Evolutionary conservation across 2,113 vertebrate species (phyloP), one percentile per base, ranked within the genome.

Genomic region (Oncorhynchus keta): DNA sequence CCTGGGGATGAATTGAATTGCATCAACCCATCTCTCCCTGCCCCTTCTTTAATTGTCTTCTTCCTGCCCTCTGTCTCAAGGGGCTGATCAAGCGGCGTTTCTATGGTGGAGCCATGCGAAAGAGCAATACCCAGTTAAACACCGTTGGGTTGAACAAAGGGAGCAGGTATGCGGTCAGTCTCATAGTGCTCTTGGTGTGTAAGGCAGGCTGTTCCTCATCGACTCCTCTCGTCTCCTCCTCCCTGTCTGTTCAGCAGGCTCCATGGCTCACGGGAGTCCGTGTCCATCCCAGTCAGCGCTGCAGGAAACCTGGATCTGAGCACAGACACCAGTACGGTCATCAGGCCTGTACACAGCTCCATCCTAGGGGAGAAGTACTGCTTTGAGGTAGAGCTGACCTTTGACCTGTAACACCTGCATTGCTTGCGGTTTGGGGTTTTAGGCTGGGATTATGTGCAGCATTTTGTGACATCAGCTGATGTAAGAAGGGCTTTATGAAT

Each of bases 291-390:
- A 0, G 84, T 93, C 20, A 87, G 83, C 1, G 77, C 82, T 0
- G 80, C 86, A 2, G 91, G 94, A 0, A 95, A 92, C 66, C 84
- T 99, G 51, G 95, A 97, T 76, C 89, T 99, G 18, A 94, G 88
- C 0, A 90, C 94, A 0, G 95, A 95, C 83, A 88, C 86, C 72
- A 92, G 94, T 0, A 95, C 96, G 1, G 86, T 93, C 51, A 82
- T 98, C 79, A 91, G 96, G 75, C 95, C 97, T 0, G 92, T 99
- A 77, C 97, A 99, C 77, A 94, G 95, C 84, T 98, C 97, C 72
- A 94, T 99, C 68, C 79, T 96, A 49, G 96, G 95, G 5, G 95
- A 98, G 81, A 95, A 93, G 65, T 94, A 96, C 75, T 97, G 97
- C 90, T 99, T 99, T 83, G 96, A 98, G 95, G 97, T 97, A 89